These are phyloP conservation scores for Coptotermes formosanus DNA, from an alignment of 1,140 invertebrate genomes.

Conservation along the genomic window DNA sequence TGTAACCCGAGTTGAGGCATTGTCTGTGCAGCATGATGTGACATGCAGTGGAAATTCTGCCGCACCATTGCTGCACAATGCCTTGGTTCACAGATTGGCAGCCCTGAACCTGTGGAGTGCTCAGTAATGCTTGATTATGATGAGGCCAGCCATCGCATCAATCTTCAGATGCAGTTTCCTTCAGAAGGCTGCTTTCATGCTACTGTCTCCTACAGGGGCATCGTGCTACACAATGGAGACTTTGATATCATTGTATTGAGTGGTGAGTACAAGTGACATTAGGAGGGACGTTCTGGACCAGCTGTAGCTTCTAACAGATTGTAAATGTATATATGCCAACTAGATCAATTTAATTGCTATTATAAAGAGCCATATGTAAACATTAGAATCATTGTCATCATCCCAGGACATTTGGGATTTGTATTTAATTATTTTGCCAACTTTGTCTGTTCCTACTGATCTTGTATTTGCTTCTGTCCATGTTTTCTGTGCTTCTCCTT, in stretches of 20 bases:
- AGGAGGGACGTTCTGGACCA: not conserved
- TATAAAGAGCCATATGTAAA: too few relatives aligned
- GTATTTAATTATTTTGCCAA: too few relatives aligned
- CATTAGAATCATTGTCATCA: too few relatives aligned
- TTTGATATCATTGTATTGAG: slow-evolving; percentile 91
- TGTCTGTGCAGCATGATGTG: not conserved
- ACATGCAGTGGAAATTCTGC: not conserved
- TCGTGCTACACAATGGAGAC: slow-evolving; percentile 82
- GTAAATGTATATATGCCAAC: too few relatives aligned
- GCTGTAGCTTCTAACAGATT: not conserved
- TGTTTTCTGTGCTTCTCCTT: too few relatives aligned
- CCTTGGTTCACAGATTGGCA: slow-evolving; percentile 49
- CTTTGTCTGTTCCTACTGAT: too few relatives aligned
- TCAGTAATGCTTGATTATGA: slow-evolving; percentile 64
- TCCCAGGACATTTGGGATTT: too few relatives aligned
- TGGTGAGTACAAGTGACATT: slow-evolving; percentile 57
- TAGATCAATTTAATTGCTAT: too few relatives aligned
- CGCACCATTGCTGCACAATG: not conserved
- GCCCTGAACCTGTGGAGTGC: slow-evolving; percentile 50
- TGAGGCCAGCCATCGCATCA: slow-evolving; percentile 60
- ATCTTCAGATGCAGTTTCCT: slow-evolving; percentile 64
- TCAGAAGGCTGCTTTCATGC: slow-evolving; percentile 77
- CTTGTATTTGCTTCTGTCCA: too few relatives aligned
- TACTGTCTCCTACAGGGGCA: slow-evolving; percentile 73
- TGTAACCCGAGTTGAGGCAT: not conserved